These are phyloP conservation scores for Oryzaephilus surinamensis DNA, from an alignment of 1,140 invertebrate species.

Conservation along the genomic window DNA sequence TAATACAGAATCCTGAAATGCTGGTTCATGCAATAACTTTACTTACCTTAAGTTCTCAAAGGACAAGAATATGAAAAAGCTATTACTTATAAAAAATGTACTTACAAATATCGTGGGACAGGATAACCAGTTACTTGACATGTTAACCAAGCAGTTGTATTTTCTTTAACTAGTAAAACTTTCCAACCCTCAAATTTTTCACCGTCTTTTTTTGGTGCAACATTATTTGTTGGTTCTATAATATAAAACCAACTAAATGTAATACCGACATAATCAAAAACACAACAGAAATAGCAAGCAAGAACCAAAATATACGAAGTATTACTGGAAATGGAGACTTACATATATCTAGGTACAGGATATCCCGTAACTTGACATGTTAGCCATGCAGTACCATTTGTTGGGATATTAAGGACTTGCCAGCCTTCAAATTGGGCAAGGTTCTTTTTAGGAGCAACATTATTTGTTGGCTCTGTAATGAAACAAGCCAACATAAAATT, in stretches of 20 bases:
- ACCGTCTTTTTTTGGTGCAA: constrained; percentile 47
- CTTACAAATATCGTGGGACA: constrained; percentile 56
- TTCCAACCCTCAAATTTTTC: constrained; percentile 57
- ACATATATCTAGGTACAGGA: constrained; percentile 57
- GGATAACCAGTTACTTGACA: constrained; percentile 59
- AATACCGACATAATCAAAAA: constrained; percentile 1
- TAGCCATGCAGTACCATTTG: constrained; percentile 45
- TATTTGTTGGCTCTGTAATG: constrained; percentile 37
- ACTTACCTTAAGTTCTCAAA: constrained; percentile 7
- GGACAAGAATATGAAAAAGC: background rate
- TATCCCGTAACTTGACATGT: constrained; percentile 54
- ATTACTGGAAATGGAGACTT: constrained; percentile 16
- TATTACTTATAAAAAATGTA: constrained; percentile 6
- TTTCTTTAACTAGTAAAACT: constrained; percentile 49
- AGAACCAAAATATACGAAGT: background rate
- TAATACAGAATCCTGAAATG: constrained; percentile 17
- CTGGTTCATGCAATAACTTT: constrained; percentile 13
- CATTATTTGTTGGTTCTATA: constrained; percentile 40
- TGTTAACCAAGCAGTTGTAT: constrained; percentile 47
- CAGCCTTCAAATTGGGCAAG: constrained; percentile 52
- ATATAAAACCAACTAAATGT: constrained; percentile 1
- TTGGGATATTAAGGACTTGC: constrained; percentile 50
- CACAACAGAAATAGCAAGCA: background rate
- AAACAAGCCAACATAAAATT: background rate
- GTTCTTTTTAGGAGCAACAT: constrained; percentile 43